Conservation (phyloP, 2,797 vertebrate genomes). For the Pempheris klunzingeri region DNA sequence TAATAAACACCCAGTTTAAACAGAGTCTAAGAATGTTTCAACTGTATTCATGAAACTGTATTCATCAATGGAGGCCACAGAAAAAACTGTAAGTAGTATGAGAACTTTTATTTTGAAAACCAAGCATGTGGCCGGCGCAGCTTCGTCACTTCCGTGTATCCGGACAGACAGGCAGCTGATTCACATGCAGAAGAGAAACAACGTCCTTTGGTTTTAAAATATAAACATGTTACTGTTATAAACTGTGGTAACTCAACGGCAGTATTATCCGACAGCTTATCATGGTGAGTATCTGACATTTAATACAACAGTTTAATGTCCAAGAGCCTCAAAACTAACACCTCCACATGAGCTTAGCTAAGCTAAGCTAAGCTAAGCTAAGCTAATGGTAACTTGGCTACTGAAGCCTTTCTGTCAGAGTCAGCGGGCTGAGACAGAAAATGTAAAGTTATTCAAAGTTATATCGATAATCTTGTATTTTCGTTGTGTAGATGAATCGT, state of each 20-base stretch:
- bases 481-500: background rate
- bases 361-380: constrained; percentile 43
- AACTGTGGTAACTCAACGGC: background rate
- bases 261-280: background rate
- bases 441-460: background rate
- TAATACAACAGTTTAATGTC: background rate
- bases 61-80: background rate
- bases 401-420: background rate
- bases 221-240: constrained; percentile 32
- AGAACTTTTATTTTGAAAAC: constrained; percentile 56
- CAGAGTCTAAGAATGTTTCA: background rate
- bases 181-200: constrained; percentile 4
- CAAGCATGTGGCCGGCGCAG: fast-evolving
- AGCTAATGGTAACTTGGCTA: constrained; percentile 43
- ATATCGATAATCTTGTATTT: background rate
- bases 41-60: background rate
- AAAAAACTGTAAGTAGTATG: background rate
- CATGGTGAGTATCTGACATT: constrained; percentile 67
- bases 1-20: background rate
- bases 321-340: background rate
- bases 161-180: background rate
- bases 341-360: constrained; percentile 33
- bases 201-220: background rate
- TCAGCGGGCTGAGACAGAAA: no score
- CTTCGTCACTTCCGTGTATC: constrained; percentile 48